A percentile compares a stretch with the other conserved stretches of the same genome.
Conservation (phyloP, 2,113 vertebrate genomes). For the Gavialis gangeticus region DNA sequence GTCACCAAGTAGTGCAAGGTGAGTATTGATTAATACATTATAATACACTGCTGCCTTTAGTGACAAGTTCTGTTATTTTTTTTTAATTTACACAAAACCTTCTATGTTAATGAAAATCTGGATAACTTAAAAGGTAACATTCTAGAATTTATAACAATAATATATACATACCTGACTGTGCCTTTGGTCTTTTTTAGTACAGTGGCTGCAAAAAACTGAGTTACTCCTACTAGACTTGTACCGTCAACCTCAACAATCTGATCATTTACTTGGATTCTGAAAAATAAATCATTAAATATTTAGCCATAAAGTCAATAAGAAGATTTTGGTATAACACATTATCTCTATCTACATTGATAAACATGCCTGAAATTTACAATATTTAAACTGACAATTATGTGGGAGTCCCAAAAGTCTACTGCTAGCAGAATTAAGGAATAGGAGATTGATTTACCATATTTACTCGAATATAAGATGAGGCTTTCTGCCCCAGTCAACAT, state of each 20-base stretch:
- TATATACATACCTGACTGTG: constrained; percentile 85
- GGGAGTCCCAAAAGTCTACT: background rate
- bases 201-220: constrained; percentile 93
- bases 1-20: background rate
- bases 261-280: constrained; percentile 93
- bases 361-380: background rate
- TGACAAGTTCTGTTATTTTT: accelerated
- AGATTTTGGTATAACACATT: background rate
- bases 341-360: background rate
- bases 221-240: constrained; percentile 92
- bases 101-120: background rate
- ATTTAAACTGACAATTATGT: background rate
- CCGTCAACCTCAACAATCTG: constrained; percentile 95
- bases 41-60: background rate
- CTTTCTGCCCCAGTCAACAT: no score
- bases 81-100: background rate
- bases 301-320: background rate
- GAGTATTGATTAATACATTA: background rate
- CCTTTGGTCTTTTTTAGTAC: constrained; percentile 95
- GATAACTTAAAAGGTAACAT: background rate
- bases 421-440: background rate
- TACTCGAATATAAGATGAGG: no score
- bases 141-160: background rate
- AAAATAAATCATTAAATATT: constrained; percentile 51
- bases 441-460: no score